phyloP scores from a whole-genome alignment of 2,797 vertebrate genomes.

The Cheracebus regulus region DNA sequence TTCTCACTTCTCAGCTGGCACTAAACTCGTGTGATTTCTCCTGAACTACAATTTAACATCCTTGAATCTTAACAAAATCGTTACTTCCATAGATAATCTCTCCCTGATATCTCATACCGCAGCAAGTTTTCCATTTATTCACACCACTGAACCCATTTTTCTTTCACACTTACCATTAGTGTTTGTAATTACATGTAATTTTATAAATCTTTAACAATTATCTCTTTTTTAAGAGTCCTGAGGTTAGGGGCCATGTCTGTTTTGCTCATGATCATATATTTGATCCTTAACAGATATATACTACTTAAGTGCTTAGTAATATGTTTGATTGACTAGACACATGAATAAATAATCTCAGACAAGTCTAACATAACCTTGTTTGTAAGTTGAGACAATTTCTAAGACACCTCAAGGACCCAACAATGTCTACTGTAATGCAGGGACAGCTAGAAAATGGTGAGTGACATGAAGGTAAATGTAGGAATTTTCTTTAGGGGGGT shows the following conservation, averaged over 20 bases:
- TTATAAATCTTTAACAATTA: not conserved
- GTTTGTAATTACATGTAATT: not conserved
- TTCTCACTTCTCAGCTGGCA: not conserved
- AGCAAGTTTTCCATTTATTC: not conserved
- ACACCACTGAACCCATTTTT: not conserved
- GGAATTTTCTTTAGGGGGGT: not conserved
- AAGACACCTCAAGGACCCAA: not conserved
- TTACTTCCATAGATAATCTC: not conserved
- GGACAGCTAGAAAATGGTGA: not conserved
- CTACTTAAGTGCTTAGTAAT: not conserved
- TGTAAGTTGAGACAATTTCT: not conserved
- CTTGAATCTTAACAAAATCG: not conserved
- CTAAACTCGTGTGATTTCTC: not conserved
- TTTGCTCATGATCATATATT: not conserved
- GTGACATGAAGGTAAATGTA: not conserved
- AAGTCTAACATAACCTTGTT: not conserved
- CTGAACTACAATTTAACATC: not conserved
- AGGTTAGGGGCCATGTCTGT: not conserved
- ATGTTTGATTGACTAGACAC: not conserved
- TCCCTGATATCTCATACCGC: not conserved
- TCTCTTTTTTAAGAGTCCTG: not conserved
- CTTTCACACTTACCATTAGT: not conserved
- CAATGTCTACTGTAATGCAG: fast-evolving
- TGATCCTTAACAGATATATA: not conserved
- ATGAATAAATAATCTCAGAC: not conserved